Percentiles rank a stretch among this genome's conserved stretches.
Evolutionary conservation across 2,888 invertebrate genomes (phyloP).

Genomic region (Xestia rhomboidea): DNA sequence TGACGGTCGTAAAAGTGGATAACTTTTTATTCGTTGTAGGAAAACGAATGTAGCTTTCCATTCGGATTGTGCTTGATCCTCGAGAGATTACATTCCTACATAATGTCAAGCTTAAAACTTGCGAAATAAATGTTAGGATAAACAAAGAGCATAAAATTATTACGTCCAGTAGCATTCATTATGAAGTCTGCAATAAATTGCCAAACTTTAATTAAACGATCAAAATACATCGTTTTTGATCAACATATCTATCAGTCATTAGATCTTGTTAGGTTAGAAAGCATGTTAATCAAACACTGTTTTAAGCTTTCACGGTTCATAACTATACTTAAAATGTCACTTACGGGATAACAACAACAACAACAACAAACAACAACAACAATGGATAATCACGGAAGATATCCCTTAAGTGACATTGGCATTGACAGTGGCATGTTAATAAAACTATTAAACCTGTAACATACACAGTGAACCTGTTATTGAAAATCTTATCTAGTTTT

Average conservation of each 20-base stretch:
- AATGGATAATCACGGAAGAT: too few relatives aligned
- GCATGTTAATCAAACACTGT: too few relatives aligned
- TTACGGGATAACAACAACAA: too few relatives aligned
- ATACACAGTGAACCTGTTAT: neutral
- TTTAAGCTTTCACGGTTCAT: too few relatives aligned
- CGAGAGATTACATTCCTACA: slow-evolving; percentile 11
- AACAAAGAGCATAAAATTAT: neutral
- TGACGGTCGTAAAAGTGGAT: slow-evolving; percentile 43
- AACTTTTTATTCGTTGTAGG: slow-evolving; percentile 47
- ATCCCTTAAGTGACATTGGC: too few relatives aligned
- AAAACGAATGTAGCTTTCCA: slow-evolving; percentile 17
- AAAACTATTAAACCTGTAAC: neutral
- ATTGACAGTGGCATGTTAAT: too few relatives aligned
- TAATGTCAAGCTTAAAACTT: neutral
- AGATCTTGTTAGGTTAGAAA: neutral
- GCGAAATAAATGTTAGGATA: neutral
- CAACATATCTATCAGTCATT: neutral
- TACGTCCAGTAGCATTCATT: neutral
- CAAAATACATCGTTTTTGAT: neutral
- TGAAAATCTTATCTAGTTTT: neutral
- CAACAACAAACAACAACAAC: too few relatives aligned
- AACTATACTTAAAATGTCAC: too few relatives aligned
- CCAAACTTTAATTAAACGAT: neutral
- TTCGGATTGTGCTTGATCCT: slow-evolving; percentile 23
- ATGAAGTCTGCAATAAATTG: neutral